phyloP scores from a whole-genome alignment of 2,113 vertebrate species.

The Raja brachyura region DNA sequence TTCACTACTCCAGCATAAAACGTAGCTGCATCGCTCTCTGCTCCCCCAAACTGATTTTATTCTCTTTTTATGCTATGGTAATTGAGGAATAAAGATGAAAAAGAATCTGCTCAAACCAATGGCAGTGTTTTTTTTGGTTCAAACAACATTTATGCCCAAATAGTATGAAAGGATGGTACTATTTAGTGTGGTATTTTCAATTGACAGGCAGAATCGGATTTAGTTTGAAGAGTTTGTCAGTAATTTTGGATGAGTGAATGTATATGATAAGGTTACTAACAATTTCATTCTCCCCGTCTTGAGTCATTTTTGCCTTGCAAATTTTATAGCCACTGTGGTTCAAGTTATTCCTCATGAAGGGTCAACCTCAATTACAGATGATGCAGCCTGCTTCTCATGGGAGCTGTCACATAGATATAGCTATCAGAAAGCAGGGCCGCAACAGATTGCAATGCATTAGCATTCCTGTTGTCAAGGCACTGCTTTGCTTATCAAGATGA shows the following conservation, averaged over 20 bases:
- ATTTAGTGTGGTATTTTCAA: background rate
- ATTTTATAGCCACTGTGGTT: background rate
- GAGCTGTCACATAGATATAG: slow-evolving; percentile 25
- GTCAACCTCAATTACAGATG: slow-evolving; percentile 9
- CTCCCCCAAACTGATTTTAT: background rate
- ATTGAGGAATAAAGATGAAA: background rate
- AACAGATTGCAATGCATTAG: background rate
- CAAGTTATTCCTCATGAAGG: background rate
- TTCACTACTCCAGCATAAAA: too few species aligned
- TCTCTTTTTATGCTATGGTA: background rate
- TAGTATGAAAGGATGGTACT: background rate
- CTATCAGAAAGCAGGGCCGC: background rate
- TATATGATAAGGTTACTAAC: slow-evolving; percentile 20
- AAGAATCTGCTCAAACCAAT: background rate
- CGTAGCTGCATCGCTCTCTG: background rate
- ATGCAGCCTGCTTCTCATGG: background rate
- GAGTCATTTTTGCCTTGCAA: background rate
- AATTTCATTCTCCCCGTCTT: background rate
- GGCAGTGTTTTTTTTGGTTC: background rate
- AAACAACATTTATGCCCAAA: background rate
- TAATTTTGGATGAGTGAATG: slow-evolving; percentile 7
- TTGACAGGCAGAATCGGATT: slow-evolving; percentile 11
- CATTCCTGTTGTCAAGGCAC: background rate
- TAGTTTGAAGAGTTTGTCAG: slow-evolving; percentile 11
- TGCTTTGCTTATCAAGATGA: background rate